These are phyloP conservation scores for Charadrius vociferus DNA, from an alignment of 2,113 vertebrate genomes.

Conservation along the genomic window DNA sequence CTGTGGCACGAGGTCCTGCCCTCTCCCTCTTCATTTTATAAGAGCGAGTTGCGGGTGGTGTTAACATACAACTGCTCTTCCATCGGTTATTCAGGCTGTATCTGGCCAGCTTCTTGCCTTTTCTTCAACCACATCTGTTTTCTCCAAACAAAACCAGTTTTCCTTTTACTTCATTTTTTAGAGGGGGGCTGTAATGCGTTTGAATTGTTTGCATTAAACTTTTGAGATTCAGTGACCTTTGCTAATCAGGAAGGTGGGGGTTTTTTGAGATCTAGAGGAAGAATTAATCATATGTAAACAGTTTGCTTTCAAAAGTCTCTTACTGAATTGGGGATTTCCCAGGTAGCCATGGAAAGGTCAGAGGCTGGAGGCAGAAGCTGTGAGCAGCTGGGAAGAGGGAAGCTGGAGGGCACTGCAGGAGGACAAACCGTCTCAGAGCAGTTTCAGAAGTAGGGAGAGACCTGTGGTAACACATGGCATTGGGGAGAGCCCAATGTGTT, in stretches of 20 bases:
- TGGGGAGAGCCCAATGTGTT: not conserved
- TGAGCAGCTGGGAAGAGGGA: not conserved
- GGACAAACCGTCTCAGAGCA: not conserved
- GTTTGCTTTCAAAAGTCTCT: conserved; percentile 37
- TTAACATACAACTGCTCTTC: not conserved
- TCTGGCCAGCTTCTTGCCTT: not conserved
- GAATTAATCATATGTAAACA: conserved; percentile 37
- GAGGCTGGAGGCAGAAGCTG: conserved; percentile 11
- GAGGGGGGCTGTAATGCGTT: not conserved
- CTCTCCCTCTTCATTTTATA: not conserved
- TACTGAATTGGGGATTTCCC: conserved; percentile 50
- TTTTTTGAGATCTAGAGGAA: conserved; percentile 1
- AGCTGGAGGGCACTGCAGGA: not conserved
- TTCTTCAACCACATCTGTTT: not conserved
- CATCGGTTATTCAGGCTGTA: not conserved
- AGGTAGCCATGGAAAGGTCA: conserved; percentile 46
- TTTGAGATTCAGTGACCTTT: conserved; percentile 54
- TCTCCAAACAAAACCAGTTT: not conserved
- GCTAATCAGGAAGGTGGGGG: not conserved
- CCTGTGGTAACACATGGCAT: not conserved
- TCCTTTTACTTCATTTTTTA: not conserved
- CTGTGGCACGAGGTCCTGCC: not conserved
- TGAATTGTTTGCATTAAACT: conserved; percentile 5
- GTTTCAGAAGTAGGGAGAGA: not conserved
- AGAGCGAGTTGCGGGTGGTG: not conserved